These are phyloP conservation scores for Trichoplusia ni DNA, from an alignment of 1,140 invertebrate species.

Conservation along the genomic window DNA sequence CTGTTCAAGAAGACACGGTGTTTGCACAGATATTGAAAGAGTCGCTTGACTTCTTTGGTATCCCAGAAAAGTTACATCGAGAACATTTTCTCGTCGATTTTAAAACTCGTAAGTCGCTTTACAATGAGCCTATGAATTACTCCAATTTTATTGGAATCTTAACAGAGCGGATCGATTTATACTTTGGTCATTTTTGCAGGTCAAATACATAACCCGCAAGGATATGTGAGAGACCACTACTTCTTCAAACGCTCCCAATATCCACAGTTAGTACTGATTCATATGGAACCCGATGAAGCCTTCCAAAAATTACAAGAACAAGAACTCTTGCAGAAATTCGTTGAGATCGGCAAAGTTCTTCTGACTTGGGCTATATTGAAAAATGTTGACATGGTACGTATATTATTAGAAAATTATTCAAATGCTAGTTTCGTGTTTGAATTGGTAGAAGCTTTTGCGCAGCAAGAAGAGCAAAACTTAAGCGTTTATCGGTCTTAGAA, in stretches of 20 bases:
- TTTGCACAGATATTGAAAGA: conserved; percentile 98
- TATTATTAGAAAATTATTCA: too few species aligned
- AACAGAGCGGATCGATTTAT: background rate
- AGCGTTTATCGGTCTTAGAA: background rate
- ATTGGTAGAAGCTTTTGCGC: too few species aligned
- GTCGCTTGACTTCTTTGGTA: conserved; percentile 98
- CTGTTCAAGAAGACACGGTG: conserved; percentile 99
- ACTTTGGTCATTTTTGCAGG: conserved; percentile 81
- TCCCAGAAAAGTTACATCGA: conserved; percentile 93
- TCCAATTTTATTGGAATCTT: background rate
- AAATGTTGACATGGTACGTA: conserved; percentile 91
- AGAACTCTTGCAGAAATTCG: conserved; percentile 96
- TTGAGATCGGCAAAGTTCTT: conserved; percentile 97
- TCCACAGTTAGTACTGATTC: conserved; percentile 96
- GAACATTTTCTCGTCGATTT: conserved; percentile 98
- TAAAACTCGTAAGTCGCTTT: conserved; percentile 93
- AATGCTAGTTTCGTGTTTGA: too few species aligned
- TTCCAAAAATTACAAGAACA: conserved; percentile 95
- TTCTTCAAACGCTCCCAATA: conserved; percentile 99
- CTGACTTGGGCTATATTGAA: conserved; percentile 95
- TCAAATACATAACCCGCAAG: conserved; percentile 96
- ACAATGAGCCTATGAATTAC: background rate
- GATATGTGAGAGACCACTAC: conserved; percentile 98
- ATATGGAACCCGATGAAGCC: conserved; percentile 96
- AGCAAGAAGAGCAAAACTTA: too few species aligned